A percentile compares a stretch with the other conserved stretches of the same genome.
phyloP scores from a whole-genome alignment of 1,140 invertebrate genomes.

The Drosophila sturtevanti region DNA sequence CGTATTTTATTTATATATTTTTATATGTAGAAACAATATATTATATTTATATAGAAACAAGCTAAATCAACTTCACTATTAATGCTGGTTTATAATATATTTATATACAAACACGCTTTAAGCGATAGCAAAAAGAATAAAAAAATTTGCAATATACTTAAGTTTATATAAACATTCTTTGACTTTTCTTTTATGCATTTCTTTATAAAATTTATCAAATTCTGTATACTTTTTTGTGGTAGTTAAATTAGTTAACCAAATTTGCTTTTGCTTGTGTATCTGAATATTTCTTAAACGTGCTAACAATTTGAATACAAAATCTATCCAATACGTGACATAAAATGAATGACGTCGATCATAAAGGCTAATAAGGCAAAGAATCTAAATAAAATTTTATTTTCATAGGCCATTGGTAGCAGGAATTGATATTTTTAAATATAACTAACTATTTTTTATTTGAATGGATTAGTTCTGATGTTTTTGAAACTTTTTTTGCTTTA shows the following conservation, averaged over 20 bases:
- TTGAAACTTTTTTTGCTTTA: neutral
- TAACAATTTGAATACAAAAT: slow-evolving; percentile 2
- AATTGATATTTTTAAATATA: neutral
- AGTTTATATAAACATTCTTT: no score
- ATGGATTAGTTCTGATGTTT: neutral
- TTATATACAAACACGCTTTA: no score
- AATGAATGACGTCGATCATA: slow-evolving; percentile 22
- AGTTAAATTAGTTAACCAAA: neutral
- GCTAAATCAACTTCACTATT: no score
- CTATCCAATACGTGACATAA: slow-evolving; percentile 25
- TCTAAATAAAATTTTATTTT: slow-evolving; percentile 3
- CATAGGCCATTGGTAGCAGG: neutral
- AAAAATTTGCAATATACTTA: no score
- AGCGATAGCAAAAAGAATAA: no score
- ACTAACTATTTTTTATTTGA: neutral
- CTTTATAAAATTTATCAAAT: no score
- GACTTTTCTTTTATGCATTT: no score
- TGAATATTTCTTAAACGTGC: slow-evolving; percentile 2
- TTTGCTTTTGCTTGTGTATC: neutral
- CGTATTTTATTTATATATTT: no score
- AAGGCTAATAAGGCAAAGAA: slow-evolving; percentile 27
- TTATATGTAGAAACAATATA: no score
- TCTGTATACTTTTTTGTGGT: neutral
- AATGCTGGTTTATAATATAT: no score
- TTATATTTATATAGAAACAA: no score